Evolutionary conservation across 2,113 vertebrate genomes (phyloP).

Genomic region (Sitta europaea): DNA sequence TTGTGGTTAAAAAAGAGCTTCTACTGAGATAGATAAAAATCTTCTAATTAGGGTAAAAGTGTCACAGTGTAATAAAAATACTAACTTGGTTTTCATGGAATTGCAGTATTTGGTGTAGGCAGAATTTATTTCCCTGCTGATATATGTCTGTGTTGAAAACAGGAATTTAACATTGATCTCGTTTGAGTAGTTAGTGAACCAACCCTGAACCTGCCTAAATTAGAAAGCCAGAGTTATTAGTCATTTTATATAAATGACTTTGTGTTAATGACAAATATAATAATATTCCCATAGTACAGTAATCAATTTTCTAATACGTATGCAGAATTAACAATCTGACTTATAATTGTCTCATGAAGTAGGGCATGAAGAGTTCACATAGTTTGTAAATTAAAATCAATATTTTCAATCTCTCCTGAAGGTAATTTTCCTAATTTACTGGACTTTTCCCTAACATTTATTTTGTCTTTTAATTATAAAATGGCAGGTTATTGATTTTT

Average conservation of each 20-base stretch:
- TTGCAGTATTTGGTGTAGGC: not conserved
- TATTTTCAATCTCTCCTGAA: conserved; percentile 89
- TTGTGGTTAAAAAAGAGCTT: not conserved
- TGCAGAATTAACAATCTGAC: conserved; percentile 75
- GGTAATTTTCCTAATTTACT: conserved; percentile 89
- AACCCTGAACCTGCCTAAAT: conserved; percentile 47
- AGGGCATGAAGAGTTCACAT: conserved; percentile 81
- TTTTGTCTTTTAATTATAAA: conserved; percentile 90
- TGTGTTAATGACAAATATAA: conserved; percentile 73
- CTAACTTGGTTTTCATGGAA: not conserved
- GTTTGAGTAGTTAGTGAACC: conserved; percentile 32
- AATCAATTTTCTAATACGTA: conserved; percentile 72
- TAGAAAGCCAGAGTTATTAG: conserved; percentile 56
- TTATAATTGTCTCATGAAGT: conserved; percentile 79
- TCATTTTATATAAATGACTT: conserved; percentile 61
- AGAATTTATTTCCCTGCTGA: conserved; percentile 14
- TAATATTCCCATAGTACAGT: conserved; percentile 69
- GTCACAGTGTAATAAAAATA: not conserved
- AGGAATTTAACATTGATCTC: conserved; percentile 40
- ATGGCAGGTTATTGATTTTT: conserved; percentile 88
- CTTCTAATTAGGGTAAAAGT: not conserved
- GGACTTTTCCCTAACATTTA: conserved; percentile 80
- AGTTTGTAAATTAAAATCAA: conserved; percentile 93
- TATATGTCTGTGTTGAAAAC: not conserved
- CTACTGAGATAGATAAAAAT: not conserved